These are phyloP conservation scores for Orchestia grillus DNA, from an alignment of 1,140 invertebrate species.

Conservation along the genomic window DNA sequence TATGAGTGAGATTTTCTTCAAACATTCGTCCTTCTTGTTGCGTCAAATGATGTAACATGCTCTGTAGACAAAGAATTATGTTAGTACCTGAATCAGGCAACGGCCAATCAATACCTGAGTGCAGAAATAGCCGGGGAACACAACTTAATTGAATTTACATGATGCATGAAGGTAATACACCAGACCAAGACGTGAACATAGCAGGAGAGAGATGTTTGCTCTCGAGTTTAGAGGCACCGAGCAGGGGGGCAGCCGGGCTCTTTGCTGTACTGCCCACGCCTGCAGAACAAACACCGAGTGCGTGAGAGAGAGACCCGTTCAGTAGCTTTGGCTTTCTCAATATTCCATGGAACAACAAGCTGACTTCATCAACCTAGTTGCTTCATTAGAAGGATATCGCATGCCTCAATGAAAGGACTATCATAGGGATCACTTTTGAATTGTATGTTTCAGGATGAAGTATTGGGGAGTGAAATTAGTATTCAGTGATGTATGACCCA, in stretches of 20 bases:
- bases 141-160: conserved; percentile 10
- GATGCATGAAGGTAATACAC: background rate
- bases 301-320: background rate
- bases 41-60: background rate
- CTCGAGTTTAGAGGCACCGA: background rate
- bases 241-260: conserved; percentile 4
- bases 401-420: background rate
- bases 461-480: background rate
- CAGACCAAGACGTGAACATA: conserved; percentile 7
- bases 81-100: background rate
- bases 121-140: background rate
- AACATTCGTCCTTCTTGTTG: background rate
- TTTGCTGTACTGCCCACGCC: conserved; percentile 18
- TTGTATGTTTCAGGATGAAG: background rate
- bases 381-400: background rate
- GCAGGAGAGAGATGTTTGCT: conserved; percentile 16
- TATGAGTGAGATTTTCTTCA: background rate
- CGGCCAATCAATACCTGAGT: background rate
- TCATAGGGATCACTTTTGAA: background rate
- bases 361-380: background rate
- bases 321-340: background rate
- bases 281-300: conserved; percentile 27
- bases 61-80: background rate
- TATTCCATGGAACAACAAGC: conserved; percentile 27
- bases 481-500: background rate